Evolutionary conservation across 2,888 invertebrate genomes (phyloP), one percentile per base, ranked within the genome.

Genomic region (Synanthedon andrenaeformis): DNA sequence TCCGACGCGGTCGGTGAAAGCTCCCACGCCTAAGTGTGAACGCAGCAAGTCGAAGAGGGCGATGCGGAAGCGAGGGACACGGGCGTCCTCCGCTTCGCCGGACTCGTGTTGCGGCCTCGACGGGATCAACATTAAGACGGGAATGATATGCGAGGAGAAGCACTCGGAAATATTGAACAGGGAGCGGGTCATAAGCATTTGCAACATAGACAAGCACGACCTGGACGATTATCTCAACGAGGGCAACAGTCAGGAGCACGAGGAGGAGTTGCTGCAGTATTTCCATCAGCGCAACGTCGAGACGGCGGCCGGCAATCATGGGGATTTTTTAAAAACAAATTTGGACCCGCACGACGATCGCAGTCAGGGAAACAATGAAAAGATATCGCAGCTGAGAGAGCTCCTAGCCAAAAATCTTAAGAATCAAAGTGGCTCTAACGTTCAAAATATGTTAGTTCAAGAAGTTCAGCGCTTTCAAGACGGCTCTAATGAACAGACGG

Each of bases 261-360:
- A 94, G 70, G 94, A 94, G 71, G 95, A 95, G 80, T 81, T 96
- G 65, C 88, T 94, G 74, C 93, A 94, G 81, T 95, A 95, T 82
- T 95, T 95, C 79, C 92, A 91, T 60, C 91, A 91, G 53, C 71
- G 75, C 51, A 74, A 76, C 53, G 74, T 76, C 61, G 79, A 65
- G 63, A 55, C 60, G 14, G 63, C 65, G 45, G 56, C 58, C 42
- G 61, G 61, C 41, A 58, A 64, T 52, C 54, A 72, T 17, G 64
- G 64, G 14, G 67, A 77, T 82, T 83, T 84, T 81, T 82, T 84
- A 79, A 82, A 82, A 63, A 57, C 76, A 64, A 69, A 74, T 62
- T 77, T 73, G 74, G 88, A 88, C 74, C 80, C 80, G 64, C 82
- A 78, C 57, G 86, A 87, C 72, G 88, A 88, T 54, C 85, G 82